Evolutionary conservation across 2,888 invertebrate genomes (phyloP).

Genomic region (Andrena hattorfiana): DNA sequence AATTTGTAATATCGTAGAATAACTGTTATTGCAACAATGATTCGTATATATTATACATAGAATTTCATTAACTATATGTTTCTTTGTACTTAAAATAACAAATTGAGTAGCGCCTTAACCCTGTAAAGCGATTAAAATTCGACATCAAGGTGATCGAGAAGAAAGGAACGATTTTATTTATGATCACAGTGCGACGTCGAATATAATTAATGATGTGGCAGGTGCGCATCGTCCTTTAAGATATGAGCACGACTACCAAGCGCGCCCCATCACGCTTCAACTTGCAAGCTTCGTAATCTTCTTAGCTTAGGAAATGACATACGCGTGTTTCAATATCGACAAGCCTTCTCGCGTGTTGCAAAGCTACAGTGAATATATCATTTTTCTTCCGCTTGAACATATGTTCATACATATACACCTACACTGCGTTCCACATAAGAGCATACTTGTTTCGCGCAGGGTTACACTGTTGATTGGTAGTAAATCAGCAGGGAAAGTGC

Average conservation of each 20-base stretch:
- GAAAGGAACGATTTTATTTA: not conserved
- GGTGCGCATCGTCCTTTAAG: conserved; percentile 14
- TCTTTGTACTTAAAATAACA: too few species aligned
- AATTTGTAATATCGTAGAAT: not conserved
- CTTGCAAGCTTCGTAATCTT: conserved; percentile 7
- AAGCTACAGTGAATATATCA: not conserved
- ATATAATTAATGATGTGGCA: conserved; percentile 16
- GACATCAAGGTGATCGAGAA: not conserved
- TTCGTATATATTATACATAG: too few species aligned
- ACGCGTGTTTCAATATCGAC: not conserved
- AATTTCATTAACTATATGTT: too few species aligned
- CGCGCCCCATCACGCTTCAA: not conserved
- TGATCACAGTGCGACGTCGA: not conserved
- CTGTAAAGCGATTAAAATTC: too few species aligned
- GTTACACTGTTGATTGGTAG: too few species aligned
- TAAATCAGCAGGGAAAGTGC: too few species aligned
- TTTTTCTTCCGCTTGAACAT: not conserved
- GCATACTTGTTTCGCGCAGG: too few species aligned
- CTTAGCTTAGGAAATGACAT: not conserved
- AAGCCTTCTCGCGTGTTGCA: not conserved
- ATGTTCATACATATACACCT: not conserved
- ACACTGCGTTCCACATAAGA: too few species aligned
- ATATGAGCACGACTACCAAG: not conserved
- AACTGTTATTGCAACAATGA: too few species aligned
- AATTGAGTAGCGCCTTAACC: too few species aligned